Evolutionary conservation across 2,113 vertebrate species (phyloP).

Genomic region (Geococcyx californianus): DNA sequence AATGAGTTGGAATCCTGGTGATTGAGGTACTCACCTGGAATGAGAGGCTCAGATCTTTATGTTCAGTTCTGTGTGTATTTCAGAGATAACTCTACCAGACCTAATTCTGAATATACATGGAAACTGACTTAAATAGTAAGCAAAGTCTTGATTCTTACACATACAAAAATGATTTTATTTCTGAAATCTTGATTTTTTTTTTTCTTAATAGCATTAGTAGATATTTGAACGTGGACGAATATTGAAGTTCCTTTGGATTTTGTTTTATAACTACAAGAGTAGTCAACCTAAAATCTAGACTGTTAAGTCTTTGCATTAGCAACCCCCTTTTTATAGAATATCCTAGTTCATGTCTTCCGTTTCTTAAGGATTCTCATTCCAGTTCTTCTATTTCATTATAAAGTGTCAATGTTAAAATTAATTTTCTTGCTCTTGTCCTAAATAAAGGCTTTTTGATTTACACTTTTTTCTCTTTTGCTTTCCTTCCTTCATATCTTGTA

Average conservation of each 20-base stretch:
- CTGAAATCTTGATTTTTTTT: not conserved
- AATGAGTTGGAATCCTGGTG: not conserved
- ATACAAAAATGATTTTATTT: not conserved
- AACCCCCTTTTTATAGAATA: not conserved
- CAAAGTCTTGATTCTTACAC: not conserved
- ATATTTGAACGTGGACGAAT: not conserved
- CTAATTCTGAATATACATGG: not conserved
- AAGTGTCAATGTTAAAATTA: not conserved
- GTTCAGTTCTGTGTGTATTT: not conserved
- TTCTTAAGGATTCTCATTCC: not conserved
- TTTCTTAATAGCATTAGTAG: not conserved
- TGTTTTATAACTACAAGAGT: not conserved
- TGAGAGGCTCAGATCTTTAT: not conserved
- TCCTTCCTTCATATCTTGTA: not conserved
- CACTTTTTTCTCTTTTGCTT: not conserved
- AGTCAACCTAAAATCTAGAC: not conserved
- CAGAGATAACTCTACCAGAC: not conserved
- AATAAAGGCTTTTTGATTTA: not conserved
- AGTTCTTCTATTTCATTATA: not conserved
- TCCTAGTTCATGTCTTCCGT: not conserved
- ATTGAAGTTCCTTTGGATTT: not conserved
- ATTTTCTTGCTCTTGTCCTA: not conserved
- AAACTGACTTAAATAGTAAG: not conserved
- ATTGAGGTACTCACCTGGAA: not conserved
- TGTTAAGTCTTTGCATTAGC: not conserved